A percentile compares a stretch with the other conserved stretches of the same genome.
phyloP scores from a whole-genome alignment of 2,888 invertebrate species.

The Lissocephala sabroskyi region DNA sequence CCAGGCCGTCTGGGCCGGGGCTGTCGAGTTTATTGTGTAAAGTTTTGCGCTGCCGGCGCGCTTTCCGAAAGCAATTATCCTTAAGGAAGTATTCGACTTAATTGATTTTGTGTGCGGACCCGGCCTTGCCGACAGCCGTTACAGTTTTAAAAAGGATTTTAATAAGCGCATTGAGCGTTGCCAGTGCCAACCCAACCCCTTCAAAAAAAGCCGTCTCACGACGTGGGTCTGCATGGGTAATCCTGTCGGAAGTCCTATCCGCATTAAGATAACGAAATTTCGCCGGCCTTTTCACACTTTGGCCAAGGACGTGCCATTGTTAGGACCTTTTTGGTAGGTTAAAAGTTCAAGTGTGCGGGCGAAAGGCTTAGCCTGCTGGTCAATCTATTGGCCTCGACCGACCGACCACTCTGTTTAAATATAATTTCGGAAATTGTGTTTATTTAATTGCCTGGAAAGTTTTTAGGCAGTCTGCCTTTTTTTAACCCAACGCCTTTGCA shows the following conservation, averaged over 20 bases:
- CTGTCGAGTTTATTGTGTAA: slow-evolving; percentile 47
- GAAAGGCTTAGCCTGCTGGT: slow-evolving; percentile 24
- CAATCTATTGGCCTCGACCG: no score
- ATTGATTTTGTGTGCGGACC: slow-evolving; percentile 41
- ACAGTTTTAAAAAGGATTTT: slow-evolving; percentile 54
- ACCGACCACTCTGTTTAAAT: slow-evolving; percentile 57
- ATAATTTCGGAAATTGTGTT: slow-evolving; percentile 60
- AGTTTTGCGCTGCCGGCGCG: slow-evolving; percentile 46
- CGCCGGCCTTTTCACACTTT: slow-evolving; percentile 55
- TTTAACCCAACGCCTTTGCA: slow-evolving; percentile 14
- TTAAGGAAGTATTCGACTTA: slow-evolving; percentile 58
- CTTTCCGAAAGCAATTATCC: slow-evolving; percentile 58
- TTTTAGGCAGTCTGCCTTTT: slow-evolving; percentile 2
- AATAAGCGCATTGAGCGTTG: slow-evolving; percentile 55
- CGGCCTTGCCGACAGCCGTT: slow-evolving; percentile 30
- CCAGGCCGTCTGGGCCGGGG: not conserved
- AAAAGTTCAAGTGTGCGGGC: slow-evolving; percentile 33
- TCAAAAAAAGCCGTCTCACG: slow-evolving; percentile 6
- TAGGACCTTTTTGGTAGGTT: slow-evolving; percentile 24
- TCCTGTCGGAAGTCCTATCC: slow-evolving; percentile 49
- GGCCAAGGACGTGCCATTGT: slow-evolving; percentile 4
- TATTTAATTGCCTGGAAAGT: slow-evolving; percentile 60
- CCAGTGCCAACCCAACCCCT: no score
- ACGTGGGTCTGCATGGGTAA: slow-evolving; percentile 24
- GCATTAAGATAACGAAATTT: slow-evolving; percentile 54